Conservation (phyloP, 1,140 invertebrate species). For the Drosophila guanche region DNA sequence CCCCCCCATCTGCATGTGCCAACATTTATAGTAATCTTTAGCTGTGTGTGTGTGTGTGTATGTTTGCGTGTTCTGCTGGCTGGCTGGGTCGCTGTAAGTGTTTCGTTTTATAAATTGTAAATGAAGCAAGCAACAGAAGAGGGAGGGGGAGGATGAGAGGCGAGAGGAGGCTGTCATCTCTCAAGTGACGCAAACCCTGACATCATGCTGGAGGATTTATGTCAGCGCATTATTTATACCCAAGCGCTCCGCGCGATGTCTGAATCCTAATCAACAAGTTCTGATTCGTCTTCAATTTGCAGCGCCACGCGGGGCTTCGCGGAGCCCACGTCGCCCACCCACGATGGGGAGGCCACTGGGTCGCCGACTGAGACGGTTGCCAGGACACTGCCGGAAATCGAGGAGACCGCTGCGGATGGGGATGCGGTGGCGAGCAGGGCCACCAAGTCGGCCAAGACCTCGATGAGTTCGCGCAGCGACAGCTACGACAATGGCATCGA, state of each 20-base stretch:
- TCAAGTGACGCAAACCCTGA: slow-evolving; percentile 40
- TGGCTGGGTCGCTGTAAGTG: slow-evolving; percentile 30
- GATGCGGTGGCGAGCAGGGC: slow-evolving; percentile 17
- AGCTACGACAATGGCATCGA: slow-evolving; percentile 84
- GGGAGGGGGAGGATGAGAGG: not conserved
- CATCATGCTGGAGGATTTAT: slow-evolving; percentile 50
- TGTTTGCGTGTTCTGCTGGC: not conserved
- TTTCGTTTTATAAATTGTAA: slow-evolving; percentile 53
- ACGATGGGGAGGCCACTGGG: slow-evolving; percentile 54
- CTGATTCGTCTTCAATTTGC: slow-evolving; percentile 17
- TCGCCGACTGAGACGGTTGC: slow-evolving; percentile 7
- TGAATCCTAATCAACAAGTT: slow-evolving; percentile 58
- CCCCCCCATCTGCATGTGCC: slow-evolving; percentile 3
- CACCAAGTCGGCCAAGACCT: slow-evolving; percentile 21
- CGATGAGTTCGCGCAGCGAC: slow-evolving; percentile 45
- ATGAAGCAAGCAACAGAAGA: slow-evolving; percentile 36
- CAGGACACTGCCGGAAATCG: slow-evolving; percentile 54
- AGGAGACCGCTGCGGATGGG: slow-evolving; percentile 59
- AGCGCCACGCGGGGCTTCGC: slow-evolving; percentile 76
- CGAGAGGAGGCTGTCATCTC: slow-evolving; percentile 3
- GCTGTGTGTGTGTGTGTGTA: slow-evolving; percentile 2
- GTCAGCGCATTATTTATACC: slow-evolving; percentile 35
- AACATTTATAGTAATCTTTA: not conserved
- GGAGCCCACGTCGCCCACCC: slow-evolving; percentile 70
- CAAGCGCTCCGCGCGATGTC: not conserved